Evolutionary conservation across 2,888 invertebrate genomes (phyloP).

Genomic region (Aleiodes testaceus): DNA sequence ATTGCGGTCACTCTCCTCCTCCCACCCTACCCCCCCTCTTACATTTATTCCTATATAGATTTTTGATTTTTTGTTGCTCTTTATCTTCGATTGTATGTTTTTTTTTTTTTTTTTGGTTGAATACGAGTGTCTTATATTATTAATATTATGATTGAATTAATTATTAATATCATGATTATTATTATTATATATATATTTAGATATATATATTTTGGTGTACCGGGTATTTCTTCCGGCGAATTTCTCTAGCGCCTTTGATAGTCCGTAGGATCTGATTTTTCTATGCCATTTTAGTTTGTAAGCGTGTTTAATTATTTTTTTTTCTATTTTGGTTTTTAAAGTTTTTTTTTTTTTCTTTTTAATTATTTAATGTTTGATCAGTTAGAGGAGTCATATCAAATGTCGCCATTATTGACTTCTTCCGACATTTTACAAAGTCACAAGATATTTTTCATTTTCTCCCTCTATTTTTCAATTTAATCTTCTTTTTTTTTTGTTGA

Average conservation of each 20-base stretch:
- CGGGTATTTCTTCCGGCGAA: constrained; percentile 46
- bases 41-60: constrained; percentile 33
- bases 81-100: constrained; percentile 42
- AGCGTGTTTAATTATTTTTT: constrained; percentile 56
- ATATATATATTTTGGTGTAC: constrained; percentile 43
- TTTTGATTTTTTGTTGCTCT: constrained; percentile 45
- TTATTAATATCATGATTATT: constrained; percentile 13
- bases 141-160: constrained; percentile 33
- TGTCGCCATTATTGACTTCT: constrained; percentile 48
- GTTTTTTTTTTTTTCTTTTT: constrained; percentile 46
- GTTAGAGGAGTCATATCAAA: constrained; percentile 46
- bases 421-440: constrained; percentile 31
- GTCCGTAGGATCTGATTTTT: constrained; percentile 61
- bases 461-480: too few relatives aligned
- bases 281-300: constrained; percentile 66
- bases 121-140: constrained; percentile 45
- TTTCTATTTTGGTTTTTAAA: constrained; percentile 50
- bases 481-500: constrained; percentile 17
- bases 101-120: constrained; percentile 43
- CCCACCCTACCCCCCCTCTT: constrained; percentile 11
- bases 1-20: constrained; percentile 31
- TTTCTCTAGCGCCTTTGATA: constrained; percentile 50
- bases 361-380: constrained; percentile 47
- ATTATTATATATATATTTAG: constrained; percentile 26
- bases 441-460: constrained; percentile 35